Base-by-base conservation (phyloP, 2,888 invertebrate species). In the Smittia aterrima region DNA sequence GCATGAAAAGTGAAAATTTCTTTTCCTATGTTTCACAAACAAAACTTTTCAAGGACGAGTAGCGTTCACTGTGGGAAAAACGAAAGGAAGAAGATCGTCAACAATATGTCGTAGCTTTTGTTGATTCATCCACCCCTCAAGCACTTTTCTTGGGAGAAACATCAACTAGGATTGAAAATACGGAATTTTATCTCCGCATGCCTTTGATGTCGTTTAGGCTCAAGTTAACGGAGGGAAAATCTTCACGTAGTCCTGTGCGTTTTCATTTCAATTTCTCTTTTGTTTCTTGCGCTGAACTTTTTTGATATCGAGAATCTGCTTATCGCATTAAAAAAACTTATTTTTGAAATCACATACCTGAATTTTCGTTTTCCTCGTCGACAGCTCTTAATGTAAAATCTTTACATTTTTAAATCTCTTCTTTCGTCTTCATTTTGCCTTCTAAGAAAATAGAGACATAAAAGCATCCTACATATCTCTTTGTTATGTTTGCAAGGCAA, bases 21-120 rank as follows among this genome's bases (percentile, higher is more conserved):
- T 58, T 58, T 58, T 47, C 32, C 32, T 32, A 2, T 47, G 47
- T n/a, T n/a, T n/a, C n/a, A n/a, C 18, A 58, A 58, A 58, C 58
- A 58, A 58, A 47, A 7, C 22, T 7, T 18, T 58, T 58, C 58
- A 58, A 58, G 58, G 58, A 58, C 58, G n/a, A n/a, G 11, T 11
- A 47, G 11, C 3, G n/a, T 47, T 47, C 47, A n/a, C 4, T 47
- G 47, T 47, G 47, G 32, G 32, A 32, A 6, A 32, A 32, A 9
- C 32, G 32, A 32, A 9, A 32, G 16, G 6, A 47, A 47, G 4
- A 47, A 4, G 4, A 47, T 47, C 9, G 6, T 4, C 4, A 16
- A n/a, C 47, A 47, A 47, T 47, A 32, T 32, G 32, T 9, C 32
- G 32, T 9, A 32, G 32, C 32, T 9, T 32, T 32, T 32, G 32